Evolutionary conservation across 2,888 invertebrate genomes (phyloP), one percentile per base, ranked within the genome.

Genomic region (Drosophila leonis): DNA sequence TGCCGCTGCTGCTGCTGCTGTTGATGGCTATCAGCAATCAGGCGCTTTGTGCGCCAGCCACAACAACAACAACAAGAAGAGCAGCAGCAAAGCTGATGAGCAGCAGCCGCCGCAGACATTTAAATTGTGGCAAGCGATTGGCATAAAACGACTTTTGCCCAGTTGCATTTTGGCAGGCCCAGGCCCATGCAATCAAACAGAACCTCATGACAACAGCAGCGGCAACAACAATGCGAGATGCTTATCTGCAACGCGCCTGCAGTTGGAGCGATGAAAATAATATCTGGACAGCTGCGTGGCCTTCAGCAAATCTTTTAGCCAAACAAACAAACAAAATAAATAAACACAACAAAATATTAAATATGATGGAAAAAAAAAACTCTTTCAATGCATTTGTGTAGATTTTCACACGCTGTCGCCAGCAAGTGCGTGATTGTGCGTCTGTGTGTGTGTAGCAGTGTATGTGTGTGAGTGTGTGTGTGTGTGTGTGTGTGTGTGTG

Each of bases 1-100:
- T 20, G 12, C 10, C 20, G 24, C 29, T 52, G 60, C 60, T 68
- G 66, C 56, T 64, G 41, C 73, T 74, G 71, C 78, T 67, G 73
- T 78, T 75, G 89, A 89, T 90, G 88, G 79, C 82, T 86, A 90
- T 90, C 89, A 86, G 90, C 83, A 90, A 90, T 90, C 90, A 90
- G 84, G 83, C 83, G 90, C 80, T 88, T 88, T 90, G 88, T 87
- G 88, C 86, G 75, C 88, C 83, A 83, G 35, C 66, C 65, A 61
- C 73, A 74, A 64, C 80, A 79, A 66, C 80, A 76, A 66, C 61
- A 76, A 73, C 59, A 71, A 57, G 2, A 24, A 24, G 0, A 33
- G 7, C 46, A 27, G 9, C 69, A 60, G 59, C 62, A 65, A 67
- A 62, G 65, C 78, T 83, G 88, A 87, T 83, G 86, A 87, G 79